Evolutionary conservation across 2,888 invertebrate genomes (phyloP).

Genomic region (Diaprepes abbreviatus): DNA sequence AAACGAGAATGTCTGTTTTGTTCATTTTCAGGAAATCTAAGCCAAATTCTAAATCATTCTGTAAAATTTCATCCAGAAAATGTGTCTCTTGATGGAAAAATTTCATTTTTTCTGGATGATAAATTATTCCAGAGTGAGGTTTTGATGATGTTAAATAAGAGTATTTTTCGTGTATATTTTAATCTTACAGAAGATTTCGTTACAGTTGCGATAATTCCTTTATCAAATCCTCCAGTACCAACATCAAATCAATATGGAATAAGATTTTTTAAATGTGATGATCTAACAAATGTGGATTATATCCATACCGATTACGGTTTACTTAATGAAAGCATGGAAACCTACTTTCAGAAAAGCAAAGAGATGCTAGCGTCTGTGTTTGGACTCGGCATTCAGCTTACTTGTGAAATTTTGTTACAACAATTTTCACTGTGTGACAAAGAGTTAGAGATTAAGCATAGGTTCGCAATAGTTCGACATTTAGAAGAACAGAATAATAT

Average conservation of each 20-base stretch:
- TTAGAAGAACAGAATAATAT: background rate
- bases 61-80: background rate
- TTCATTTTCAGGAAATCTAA: slow-evolving; percentile 6
- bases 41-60: background rate
- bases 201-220: background rate
- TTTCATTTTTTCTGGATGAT: background rate
- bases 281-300: background rate
- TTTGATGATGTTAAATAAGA: background rate
- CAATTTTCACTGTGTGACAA: background rate
- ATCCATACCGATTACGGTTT: background rate
- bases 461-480: background rate
- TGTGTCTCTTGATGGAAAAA: background rate
- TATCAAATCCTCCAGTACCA: background rate
- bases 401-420: background rate
- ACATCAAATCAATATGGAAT: slow-evolving; percentile 1
- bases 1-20: background rate
- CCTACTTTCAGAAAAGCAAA: background rate
- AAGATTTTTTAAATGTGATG: background rate
- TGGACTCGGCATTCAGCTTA: background rate
- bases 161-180: background rate
- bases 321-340: background rate
- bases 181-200: background rate
- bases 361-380: background rate
- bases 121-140: no score
- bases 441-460: background rate